These are phyloP conservation scores for Phrynocephalus guinanensis DNA, from an alignment of 2,797 vertebrate genomes.

Conservation along the genomic window DNA sequence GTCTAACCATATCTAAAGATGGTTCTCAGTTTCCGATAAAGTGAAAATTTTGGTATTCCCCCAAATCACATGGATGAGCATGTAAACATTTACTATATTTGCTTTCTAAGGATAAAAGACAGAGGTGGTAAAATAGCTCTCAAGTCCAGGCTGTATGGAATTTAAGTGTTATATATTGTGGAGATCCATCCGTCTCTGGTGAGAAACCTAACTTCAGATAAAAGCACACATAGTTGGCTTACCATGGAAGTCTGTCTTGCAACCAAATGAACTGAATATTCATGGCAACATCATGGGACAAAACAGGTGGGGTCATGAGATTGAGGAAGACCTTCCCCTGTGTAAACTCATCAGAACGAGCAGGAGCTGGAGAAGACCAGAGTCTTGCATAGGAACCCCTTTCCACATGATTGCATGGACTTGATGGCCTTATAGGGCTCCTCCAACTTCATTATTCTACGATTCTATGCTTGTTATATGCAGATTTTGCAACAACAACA, in stretches of 20 bases:
- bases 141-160: not conserved
- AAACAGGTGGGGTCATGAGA: slow-evolving; percentile 8
- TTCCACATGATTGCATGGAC: too few relatives aligned
- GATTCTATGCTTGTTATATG: too few relatives aligned
- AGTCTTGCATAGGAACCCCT: not conserved
- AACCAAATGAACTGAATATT: slow-evolving; percentile 36
- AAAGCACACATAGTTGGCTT: not conserved
- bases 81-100: not conserved
- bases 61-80: slow-evolving; percentile 5
- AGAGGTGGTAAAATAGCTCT: not conserved
- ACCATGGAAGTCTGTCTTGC: slow-evolving; percentile 5
- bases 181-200: slow-evolving; percentile 39
- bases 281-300: slow-evolving; percentile 30
- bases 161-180: not conserved
- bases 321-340: not conserved
- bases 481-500: too few relatives aligned
- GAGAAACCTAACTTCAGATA: slow-evolving; percentile 29
- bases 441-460: too few relatives aligned
- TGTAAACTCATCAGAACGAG: not conserved
- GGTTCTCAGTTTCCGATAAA: slow-evolving; percentile 7
- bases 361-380: not conserved
- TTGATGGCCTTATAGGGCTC: too few relatives aligned
- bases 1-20: not conserved
- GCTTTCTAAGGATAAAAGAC: not conserved
- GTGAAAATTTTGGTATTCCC: not conserved